phyloP scores from a whole-genome alignment of 2,797 vertebrate genomes.

The Gadopsis bispinosus region DNA sequence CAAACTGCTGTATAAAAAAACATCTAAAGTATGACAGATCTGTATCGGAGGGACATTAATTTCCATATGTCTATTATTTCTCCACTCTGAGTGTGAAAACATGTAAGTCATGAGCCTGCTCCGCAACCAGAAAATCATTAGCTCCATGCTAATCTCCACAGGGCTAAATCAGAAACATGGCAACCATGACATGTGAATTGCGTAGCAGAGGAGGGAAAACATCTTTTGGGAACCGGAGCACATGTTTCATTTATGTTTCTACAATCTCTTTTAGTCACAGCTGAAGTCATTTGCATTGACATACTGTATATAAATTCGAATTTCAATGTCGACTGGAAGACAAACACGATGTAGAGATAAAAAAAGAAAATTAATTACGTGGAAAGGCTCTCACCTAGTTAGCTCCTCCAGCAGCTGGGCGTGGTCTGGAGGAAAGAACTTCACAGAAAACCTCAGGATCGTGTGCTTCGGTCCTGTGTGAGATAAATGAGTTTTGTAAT shows the following conservation, averaged over 20 bases:
- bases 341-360: neutral
- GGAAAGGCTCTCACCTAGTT: conserved; percentile 88
- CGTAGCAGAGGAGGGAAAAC: conserved; percentile 48
- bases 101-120: conserved; percentile 28
- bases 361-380: neutral
- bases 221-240: conserved; percentile 34
- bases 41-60: neutral
- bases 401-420: conserved; percentile 95
- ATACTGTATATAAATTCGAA: conserved; percentile 27
- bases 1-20: neutral
- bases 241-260: conserved; percentile 54
- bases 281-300: conserved; percentile 34
- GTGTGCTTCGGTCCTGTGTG: conserved; percentile 91
- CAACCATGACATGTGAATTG: conserved; percentile 58
- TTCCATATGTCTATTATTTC: conserved; percentile 12
- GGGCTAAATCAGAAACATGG: conserved; percentile 66
- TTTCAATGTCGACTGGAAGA: conserved; percentile 13
- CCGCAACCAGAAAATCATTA: conserved; percentile 66
- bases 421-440: conserved; percentile 97
- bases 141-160: conserved; percentile 50
- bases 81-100: conserved; percentile 33
- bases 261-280: conserved; percentile 40
- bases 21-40: no score
- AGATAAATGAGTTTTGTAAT: neutral
- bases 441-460: conserved; percentile 94